Conservation (phyloP, 2,888 invertebrate genomes). For the Vesta saturnalis region DNA sequence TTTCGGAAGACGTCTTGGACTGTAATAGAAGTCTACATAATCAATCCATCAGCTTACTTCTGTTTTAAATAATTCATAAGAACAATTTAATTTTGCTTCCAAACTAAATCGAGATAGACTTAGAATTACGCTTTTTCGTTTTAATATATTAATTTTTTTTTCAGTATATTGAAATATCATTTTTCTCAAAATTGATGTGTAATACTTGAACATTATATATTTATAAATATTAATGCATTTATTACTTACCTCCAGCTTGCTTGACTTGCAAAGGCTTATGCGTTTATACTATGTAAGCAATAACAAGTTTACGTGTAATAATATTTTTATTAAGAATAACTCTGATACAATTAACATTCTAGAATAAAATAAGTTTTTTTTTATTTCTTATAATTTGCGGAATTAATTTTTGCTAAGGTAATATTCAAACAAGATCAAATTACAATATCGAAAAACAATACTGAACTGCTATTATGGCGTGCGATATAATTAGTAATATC, state of each 20-base stretch:
- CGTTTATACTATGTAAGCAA: not conserved
- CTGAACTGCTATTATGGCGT: not conserved
- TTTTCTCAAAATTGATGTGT: slow-evolving; percentile 21
- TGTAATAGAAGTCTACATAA: slow-evolving; percentile 26
- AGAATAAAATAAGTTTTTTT: too few relatives aligned
- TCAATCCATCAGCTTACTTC: slow-evolving; percentile 18
- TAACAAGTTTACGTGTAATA: not conserved
- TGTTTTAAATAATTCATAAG: slow-evolving; percentile 22
- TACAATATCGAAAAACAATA: not conserved
- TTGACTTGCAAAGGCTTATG: not conserved
- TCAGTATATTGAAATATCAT: not conserved
- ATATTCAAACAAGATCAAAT: not conserved
- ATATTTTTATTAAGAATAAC: slow-evolving; percentile 23
- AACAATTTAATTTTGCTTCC: slow-evolving; percentile 30
- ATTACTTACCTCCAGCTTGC: slow-evolving; percentile 23
- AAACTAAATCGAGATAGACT: not conserved
- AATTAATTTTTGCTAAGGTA: too few relatives aligned
- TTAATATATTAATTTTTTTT: not conserved
- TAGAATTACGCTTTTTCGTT: slow-evolving; percentile 22
- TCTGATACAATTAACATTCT: too few relatives aligned
- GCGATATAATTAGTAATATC: not conserved
- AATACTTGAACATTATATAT: slow-evolving; percentile 35
- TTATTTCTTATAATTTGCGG: too few relatives aligned
- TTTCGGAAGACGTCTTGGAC: slow-evolving; percentile 77
- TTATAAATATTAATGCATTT: slow-evolving; percentile 32